Evolutionary conservation across 2,888 invertebrate genomes (phyloP), one percentile per base, ranked within the genome.

Genomic region (Leucophenga montana): DNA sequence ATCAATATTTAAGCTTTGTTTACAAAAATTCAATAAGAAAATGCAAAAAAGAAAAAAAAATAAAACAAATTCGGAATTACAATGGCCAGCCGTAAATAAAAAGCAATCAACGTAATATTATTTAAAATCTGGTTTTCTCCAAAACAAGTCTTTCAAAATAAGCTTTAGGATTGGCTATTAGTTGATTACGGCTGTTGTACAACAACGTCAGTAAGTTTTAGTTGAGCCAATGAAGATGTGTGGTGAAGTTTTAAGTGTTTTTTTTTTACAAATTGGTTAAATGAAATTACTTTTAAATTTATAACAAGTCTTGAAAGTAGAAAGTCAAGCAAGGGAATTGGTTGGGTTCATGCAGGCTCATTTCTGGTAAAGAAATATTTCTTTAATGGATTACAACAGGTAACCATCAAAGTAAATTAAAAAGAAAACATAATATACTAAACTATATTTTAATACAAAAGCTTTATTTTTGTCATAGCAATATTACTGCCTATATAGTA

Each of bases 61-160:
- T 11, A 57, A 27, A 22, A 57, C 11, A 57, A 57, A 57, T n/a
- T 31, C 27, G 31, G 31, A 57, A 57, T 56, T 20, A 56, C 56
- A 56, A 56, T 57, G 31, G 31, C n/a, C n/a, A 27, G n/a, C 57
- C 18, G n/a, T 14, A 11, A 11, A 53, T 18, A 53, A 53, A 53
- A n/a, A 14, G 27, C 56, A 56, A 56, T 56, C 20, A 3, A 57
- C 54, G 22, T 14, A 13, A 27, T 11, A 27, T 27, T 13, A 27
- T 9, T 14, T 57, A 14, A 27, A 13, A 57, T 57, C 56, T 6
- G 56, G 56, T 57, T 57, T 57, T 57, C 13, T 22, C 14, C 1
- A 3, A 20, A 20, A 57, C 27, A 22, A 20, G 13, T 56, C 22
- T 56, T 22, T 56, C 9, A 48, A 16, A n/a, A n/a, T n/a, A n/a